Evolutionary conservation across 2,888 invertebrate species (phyloP).

Genomic region (Onchidella celtica): DNA sequence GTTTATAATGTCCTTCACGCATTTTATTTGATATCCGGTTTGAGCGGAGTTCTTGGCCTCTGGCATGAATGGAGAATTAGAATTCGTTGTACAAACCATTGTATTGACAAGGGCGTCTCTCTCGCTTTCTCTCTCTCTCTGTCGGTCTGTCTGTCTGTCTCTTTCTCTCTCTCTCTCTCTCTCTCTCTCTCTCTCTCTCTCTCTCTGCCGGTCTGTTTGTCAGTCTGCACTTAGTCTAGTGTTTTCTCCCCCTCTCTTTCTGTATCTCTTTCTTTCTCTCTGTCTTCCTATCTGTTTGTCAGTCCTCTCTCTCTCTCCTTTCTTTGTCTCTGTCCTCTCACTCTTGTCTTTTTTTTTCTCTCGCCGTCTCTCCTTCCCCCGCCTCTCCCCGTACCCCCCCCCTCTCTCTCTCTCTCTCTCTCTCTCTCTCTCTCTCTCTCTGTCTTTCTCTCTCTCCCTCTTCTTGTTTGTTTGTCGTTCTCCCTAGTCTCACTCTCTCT

Average conservation of each 20-base stretch:
- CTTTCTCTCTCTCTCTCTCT: constrained; percentile 10
- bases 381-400: background rate
- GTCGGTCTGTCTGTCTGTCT: too few species aligned
- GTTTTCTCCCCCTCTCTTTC: constrained; percentile 21
- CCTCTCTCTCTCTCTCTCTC: constrained; percentile 5
- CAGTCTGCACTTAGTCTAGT: background rate
- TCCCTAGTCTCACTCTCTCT: too few species aligned
- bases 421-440: too few species aligned
- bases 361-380: constrained; percentile 11
- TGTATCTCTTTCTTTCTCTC: constrained; percentile 42
- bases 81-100: too few species aligned
- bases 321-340: constrained; percentile 16
- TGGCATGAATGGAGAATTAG: too few species aligned
- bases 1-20: too few species aligned
- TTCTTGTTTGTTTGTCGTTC: too few species aligned
- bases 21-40: too few species aligned
- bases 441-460: too few species aligned
- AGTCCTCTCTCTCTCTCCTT: constrained; percentile 13
- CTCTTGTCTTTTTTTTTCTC: constrained; percentile 19
- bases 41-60: too few species aligned
- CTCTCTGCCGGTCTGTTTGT: background rate
- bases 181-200: background rate
- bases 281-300: constrained; percentile 30
- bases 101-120: background rate
- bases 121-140: background rate